Percentiles rank a stretch among this genome's conserved stretches.
Evolutionary conservation across 1,140 invertebrate genomes (phyloP).

Genomic region (Arion vulgaris): DNA sequence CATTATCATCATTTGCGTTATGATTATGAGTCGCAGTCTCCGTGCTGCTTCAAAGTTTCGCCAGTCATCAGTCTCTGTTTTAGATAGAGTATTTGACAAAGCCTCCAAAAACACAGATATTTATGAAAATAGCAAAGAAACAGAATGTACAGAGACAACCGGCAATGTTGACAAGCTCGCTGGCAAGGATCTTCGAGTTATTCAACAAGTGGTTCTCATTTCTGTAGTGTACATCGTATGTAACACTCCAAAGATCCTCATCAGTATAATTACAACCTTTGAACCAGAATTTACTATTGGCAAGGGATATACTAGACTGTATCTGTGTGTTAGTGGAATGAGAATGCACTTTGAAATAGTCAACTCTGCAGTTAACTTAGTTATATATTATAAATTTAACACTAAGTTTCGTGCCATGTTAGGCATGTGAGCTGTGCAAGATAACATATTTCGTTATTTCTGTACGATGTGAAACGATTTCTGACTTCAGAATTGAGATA

Average conservation of each 20-base stretch:
- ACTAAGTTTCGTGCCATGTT: neutral
- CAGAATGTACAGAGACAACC: neutral
- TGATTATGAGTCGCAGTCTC: neutral
- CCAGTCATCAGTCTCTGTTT: neutral
- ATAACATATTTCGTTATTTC: too few relatives aligned
- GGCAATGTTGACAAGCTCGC: neutral
- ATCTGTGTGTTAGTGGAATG: neutral
- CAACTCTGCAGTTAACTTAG: neutral
- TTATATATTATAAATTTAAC: constrained; percentile 9
- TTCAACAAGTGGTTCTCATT: neutral
- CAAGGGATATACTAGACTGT: neutral
- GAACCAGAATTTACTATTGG: neutral
- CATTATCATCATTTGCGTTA: neutral
- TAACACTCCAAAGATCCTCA: neutral
- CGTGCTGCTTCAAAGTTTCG: neutral
- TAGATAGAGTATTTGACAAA: neutral
- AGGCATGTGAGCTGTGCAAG: too few relatives aligned
- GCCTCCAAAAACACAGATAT: neutral
- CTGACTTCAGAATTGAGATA: too few relatives aligned
- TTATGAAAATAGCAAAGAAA: too few relatives aligned
- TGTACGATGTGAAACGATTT: too few relatives aligned
- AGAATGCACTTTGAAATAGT: neutral
- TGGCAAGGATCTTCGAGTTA: neutral
- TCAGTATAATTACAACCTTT: neutral
- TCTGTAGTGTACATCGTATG: neutral